Evolutionary conservation across 2,113 vertebrate species (phyloP), one percentile per base, ranked within the genome.

Genomic region (Phainopepla nitens): DNA sequence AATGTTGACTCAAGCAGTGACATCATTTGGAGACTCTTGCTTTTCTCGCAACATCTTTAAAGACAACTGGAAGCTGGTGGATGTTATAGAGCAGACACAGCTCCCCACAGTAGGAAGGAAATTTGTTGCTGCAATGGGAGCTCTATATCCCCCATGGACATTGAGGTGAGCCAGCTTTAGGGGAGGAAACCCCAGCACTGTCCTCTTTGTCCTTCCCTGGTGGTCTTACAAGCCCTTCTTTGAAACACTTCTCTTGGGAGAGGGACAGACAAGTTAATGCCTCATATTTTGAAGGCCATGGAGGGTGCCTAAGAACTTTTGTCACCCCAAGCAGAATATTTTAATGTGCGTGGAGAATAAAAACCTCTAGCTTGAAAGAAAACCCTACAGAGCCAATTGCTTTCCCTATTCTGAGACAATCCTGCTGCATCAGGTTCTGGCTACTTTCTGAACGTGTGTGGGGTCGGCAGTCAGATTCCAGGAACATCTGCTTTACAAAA

Each of bases 1-100:
- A 97, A 96, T 97, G 95, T 97, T 96, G 97, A 95, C 47, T 96
- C 88, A 95, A 94, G 88, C 94, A 90, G 89, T 95, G 95, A 97
- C 91, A 96, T 94, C 64, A 96, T 88, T 95, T 93, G 87, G 95
- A 96, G 92, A 87, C 83, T 94, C 91, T 53, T 70, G 65, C 65
- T 90, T 96, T 91, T 93, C 71, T 91, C 42, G 62, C 45, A 86
- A 66, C 35, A 29, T 79, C 53, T 71, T 94, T 84, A 87, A 89
- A 94, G 90, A 69, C 76, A 89, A 20, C 41, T 76, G 79, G 2
- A 28, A 84, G 31, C 49, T 84, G 44, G 41, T 0, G 2, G 64
- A 45, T 50, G 31, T 60, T 47, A 64, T 44, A 56, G 90, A 90
- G 56, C 51, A 92, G 79, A 60, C 15, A 45, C 15, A 88, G 23